Percentiles rank a stretch among this genome's conserved stretches.
phyloP scores from a whole-genome alignment of 2,888 invertebrate species.

The Zeuzera pyrina region DNA sequence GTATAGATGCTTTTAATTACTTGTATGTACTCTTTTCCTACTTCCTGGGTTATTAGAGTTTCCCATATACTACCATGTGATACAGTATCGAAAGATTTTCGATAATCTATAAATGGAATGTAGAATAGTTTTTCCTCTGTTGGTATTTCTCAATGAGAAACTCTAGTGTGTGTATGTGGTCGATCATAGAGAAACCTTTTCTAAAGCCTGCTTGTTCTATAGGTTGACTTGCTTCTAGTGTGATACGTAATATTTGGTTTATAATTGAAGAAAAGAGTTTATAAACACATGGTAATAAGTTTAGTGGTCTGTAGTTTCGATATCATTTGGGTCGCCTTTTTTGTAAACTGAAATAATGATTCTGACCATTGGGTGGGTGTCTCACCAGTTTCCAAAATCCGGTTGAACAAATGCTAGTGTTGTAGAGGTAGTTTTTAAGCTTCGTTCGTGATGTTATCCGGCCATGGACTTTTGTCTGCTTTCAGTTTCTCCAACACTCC shows the following conservation, averaged over 20 bases:
- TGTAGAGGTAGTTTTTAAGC: too few relatives aligned
- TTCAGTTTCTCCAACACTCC: not conserved
- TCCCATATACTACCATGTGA: too few relatives aligned
- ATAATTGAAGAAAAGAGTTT: conserved; percentile 1
- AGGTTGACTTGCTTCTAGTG: conserved; percentile 4
- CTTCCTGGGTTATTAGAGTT: too few relatives aligned
- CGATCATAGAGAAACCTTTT: too few relatives aligned
- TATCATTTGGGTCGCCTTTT: conserved; percentile 1
- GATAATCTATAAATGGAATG: too few relatives aligned
- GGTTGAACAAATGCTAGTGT: conserved; percentile 4
- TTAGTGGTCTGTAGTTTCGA: conserved; percentile 1
- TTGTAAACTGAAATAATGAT: not conserved
- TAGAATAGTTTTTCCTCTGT: too few relatives aligned
- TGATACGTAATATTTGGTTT: not conserved
- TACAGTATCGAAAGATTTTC: too few relatives aligned
- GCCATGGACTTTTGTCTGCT: conserved; percentile 4
- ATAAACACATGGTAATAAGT: not conserved
- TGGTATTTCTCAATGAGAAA: conserved; percentile 6
- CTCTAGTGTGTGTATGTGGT: too few relatives aligned
- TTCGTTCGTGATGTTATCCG: too few relatives aligned
- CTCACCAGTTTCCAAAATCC: conserved; percentile 1
- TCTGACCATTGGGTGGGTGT: conserved; percentile 6
- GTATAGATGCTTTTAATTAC: too few relatives aligned
- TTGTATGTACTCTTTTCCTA: too few relatives aligned
- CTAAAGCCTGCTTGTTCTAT: too few relatives aligned